Percentiles rank a stretch among this genome's conserved stretches.
Evolutionary conservation across 1,140 invertebrate genomes (phyloP).

Genomic region (Psix sp.): DNA sequence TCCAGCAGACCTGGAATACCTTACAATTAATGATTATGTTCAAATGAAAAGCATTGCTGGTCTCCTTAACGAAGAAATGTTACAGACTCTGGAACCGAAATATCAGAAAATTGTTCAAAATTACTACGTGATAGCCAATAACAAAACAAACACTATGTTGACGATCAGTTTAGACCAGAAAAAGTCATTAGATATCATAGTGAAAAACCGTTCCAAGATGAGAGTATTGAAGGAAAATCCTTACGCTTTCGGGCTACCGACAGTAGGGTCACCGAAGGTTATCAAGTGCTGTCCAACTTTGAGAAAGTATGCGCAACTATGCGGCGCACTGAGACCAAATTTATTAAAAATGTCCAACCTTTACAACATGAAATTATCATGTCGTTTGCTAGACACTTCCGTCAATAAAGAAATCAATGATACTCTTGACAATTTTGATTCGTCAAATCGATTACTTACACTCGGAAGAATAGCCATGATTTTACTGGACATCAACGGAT

Average conservation of each 20-base stretch:
- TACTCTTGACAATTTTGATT: not conserved
- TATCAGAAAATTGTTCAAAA: constrained; percentile 1
- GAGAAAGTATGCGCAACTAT: not conserved
- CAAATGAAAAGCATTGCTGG: constrained; percentile 2
- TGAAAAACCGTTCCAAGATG: not conserved
- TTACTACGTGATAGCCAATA: constrained; percentile 3
- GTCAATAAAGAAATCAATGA: not conserved
- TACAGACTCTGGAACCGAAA: not conserved
- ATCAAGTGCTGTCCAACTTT: not conserved
- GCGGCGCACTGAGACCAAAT: not conserved
- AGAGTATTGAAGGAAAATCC: not conserved
- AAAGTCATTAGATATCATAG: not conserved
- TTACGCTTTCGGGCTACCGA: not conserved
- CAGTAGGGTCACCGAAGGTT: not conserved
- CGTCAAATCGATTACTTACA: not conserved
- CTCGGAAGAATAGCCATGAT: too few species aligned
- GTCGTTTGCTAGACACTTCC: not conserved
- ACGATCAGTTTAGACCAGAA: not conserved
- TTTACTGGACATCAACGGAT: too few species aligned
- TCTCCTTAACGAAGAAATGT: not conserved
- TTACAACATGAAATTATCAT: not conserved
- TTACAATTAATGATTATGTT: constrained; percentile 1
- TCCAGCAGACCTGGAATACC: not conserved
- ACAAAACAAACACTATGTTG: constrained; percentile 5
- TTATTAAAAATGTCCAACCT: not conserved